A percentile compares a stretch with the other conserved stretches of the same genome.
phyloP scores from a whole-genome alignment of 2,797 vertebrate species.

The Hippoglossus hippoglossus region DNA sequence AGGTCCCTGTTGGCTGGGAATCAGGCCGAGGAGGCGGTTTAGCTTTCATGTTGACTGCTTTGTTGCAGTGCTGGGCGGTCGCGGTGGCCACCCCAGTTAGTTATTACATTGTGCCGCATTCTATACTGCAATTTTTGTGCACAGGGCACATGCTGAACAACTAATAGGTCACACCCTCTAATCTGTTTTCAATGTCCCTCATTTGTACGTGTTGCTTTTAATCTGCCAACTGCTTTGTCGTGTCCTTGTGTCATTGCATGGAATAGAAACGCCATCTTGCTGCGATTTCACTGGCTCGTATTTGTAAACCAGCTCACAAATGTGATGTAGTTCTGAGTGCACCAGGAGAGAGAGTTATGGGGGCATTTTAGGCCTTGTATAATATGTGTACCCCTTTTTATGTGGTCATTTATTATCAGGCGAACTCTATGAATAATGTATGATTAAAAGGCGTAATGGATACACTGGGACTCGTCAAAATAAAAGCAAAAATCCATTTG shows the following conservation, averaged over 20 bases:
- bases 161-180: conserved; percentile 54
- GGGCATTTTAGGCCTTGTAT: conserved; percentile 77
- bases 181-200: conserved; percentile 53
- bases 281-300: conserved; percentile 53
- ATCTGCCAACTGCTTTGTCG: conserved; percentile 29
- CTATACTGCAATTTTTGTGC: conserved; percentile 15
- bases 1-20: conserved; percentile 70
- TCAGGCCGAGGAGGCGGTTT: conserved; percentile 62
- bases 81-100: conserved; percentile 46
- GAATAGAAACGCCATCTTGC: conserved; percentile 46
- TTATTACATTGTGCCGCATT: conserved; percentile 36
- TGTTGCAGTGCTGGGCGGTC: conserved; percentile 59
- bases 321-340: conserved; percentile 64
- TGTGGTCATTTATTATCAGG: conserved; percentile 83
- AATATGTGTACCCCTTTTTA: conserved; percentile 82
- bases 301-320: conserved; percentile 67
- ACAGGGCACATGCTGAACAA: conserved; percentile 40
- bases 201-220: conserved; percentile 61
- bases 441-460: conserved; percentile 85
- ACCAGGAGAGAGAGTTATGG: conserved; percentile 62
- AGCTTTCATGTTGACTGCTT: conserved; percentile 73
- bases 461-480: conserved; percentile 84
- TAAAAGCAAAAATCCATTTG: conserved; percentile 87
- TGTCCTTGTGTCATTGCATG: conserved; percentile 41
- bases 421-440: conserved; percentile 83